A percentile compares a stretch with the other conserved stretches of the same genome.
Evolutionary conservation across 2,888 invertebrate genomes (phyloP).

Genomic region (Lamproptera curius): DNA sequence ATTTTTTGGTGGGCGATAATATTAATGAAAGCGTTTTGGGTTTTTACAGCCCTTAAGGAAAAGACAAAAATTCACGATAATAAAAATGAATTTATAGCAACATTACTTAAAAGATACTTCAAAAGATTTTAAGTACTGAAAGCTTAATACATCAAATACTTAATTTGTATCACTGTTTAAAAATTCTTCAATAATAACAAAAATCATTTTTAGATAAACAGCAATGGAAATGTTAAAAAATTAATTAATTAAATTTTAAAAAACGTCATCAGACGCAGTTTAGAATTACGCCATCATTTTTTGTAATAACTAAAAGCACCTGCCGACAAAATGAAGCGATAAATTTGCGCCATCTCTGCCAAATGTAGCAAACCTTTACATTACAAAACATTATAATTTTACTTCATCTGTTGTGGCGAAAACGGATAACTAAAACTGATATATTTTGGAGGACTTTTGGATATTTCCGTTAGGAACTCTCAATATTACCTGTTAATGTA

Average conservation of each 20-base stretch:
- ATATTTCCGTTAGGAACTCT: slow-evolving; percentile 64
- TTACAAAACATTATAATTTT: neutral
- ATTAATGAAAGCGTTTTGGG: slow-evolving; percentile 53
- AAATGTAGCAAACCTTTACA: neutral
- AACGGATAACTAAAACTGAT: slow-evolving; percentile 43
- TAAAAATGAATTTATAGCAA: slow-evolving; percentile 39
- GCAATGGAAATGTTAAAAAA: too few relatives aligned
- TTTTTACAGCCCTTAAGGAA: slow-evolving; percentile 54
- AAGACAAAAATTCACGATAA: slow-evolving; percentile 28
- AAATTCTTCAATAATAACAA: neutral
- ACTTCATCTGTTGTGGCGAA: slow-evolving; percentile 44
- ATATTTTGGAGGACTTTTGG: slow-evolving; percentile 69
- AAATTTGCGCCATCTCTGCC: slow-evolving; percentile 24
- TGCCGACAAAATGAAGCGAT: too few relatives aligned
- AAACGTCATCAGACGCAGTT: too few relatives aligned
- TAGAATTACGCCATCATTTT: neutral
- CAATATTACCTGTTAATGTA: slow-evolving; percentile 28
- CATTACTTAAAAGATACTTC: neutral
- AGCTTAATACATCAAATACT: too few relatives aligned
- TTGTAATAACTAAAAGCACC: slow-evolving; percentile 26
- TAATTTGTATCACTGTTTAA: neutral
- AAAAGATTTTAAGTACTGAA: too few relatives aligned
- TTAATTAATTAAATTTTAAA: too few relatives aligned
- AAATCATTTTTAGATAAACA: neutral
- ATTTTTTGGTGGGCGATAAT: slow-evolving; percentile 64